Evolutionary conservation across 2,888 invertebrate species (phyloP).

Genomic region (Desoria tigrina): DNA sequence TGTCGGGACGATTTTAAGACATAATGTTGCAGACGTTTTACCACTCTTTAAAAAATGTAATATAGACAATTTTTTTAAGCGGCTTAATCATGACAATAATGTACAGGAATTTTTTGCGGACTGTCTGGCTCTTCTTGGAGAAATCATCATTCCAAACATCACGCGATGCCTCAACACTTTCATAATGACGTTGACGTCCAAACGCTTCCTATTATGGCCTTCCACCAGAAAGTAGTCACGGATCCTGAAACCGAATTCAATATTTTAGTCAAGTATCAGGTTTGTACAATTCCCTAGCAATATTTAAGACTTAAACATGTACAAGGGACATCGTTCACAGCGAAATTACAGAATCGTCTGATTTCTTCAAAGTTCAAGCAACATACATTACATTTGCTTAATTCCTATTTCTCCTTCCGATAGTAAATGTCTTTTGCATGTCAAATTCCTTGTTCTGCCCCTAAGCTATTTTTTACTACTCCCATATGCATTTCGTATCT

Average conservation of each 20-base stretch:
- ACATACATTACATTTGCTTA: no score
- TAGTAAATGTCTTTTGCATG: no score
- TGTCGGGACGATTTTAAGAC: no score
- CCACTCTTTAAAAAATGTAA: no score
- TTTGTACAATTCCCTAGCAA: background rate
- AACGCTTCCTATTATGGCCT: conserved; percentile 43
- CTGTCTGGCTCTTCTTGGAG: conserved; percentile 45
- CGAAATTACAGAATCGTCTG: background rate
- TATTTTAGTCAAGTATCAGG: conserved; percentile 43
- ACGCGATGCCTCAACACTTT: conserved; percentile 50
- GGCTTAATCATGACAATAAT: background rate
- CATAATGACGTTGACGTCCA: conserved; percentile 48
- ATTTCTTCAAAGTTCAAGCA: no score
- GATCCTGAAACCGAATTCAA: conserved; percentile 37
- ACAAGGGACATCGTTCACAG: conserved; percentile 1
- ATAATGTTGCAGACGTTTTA: no score
- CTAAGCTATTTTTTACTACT: no score
- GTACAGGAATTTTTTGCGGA: conserved; percentile 36
- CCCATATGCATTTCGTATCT: no score
- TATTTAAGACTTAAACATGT: background rate
- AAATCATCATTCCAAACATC: conserved; percentile 46
- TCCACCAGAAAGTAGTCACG: conserved; percentile 37
- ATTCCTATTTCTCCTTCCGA: no score
- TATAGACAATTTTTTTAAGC: no score
- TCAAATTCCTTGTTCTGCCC: no score